Conservation (phyloP, 2,888 invertebrate species). For the Pristionchus japonicus region DNA sequence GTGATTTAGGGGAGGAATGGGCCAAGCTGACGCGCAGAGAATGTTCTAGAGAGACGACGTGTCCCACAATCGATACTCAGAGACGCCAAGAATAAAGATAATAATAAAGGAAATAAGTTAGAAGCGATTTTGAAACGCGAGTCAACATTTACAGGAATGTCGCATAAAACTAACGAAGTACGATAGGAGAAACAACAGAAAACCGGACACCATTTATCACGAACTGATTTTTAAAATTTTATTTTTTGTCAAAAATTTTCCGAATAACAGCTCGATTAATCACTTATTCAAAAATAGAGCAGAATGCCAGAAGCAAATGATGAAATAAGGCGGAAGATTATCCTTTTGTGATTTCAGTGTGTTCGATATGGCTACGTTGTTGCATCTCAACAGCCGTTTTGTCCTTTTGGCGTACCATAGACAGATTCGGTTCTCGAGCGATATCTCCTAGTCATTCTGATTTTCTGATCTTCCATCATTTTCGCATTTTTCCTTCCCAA, state of each 20-base stretch:
- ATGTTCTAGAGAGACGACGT: not conserved
- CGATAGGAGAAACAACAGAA: not conserved
- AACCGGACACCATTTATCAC: not conserved
- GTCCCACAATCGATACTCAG: conserved; percentile 13
- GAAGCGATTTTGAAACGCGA: not conserved
- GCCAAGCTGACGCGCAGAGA: conserved; percentile 22
- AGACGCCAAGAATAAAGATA: not conserved
- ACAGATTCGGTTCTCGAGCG: too few species aligned
- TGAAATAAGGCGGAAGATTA: too few species aligned
- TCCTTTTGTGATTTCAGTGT: too few species aligned
- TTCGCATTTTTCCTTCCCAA: too few species aligned
- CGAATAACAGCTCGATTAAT: not conserved
- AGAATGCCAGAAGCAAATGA: too few species aligned
- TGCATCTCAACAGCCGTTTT: too few species aligned
- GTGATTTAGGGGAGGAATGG: not conserved
- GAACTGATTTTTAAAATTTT: conserved; percentile 3
- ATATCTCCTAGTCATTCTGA: too few species aligned
- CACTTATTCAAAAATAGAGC: too few species aligned
- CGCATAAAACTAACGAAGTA: not conserved
- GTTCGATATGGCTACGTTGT: too few species aligned
- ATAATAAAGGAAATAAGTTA: not conserved
- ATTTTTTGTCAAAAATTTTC: too few species aligned
- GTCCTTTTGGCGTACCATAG: too few species aligned
- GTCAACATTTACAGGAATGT: not conserved
- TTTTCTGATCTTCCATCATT: too few species aligned